phyloP scores from a whole-genome alignment of 2,888 invertebrate species.

The Acleris holmiana region DNA sequence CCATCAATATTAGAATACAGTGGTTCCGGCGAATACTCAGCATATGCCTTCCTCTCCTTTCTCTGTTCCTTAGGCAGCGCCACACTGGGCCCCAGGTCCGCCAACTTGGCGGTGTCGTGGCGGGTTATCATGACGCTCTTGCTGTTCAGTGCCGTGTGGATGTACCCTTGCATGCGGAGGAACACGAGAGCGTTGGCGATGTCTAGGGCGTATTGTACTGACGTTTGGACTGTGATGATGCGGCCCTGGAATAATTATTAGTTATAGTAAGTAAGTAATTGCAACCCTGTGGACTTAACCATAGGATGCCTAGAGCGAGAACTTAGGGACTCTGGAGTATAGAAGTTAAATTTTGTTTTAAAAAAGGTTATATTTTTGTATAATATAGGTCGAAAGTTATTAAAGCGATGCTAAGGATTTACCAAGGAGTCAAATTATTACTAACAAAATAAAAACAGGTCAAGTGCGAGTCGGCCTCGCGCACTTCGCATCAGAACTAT shows the following conservation, averaged over 20 bases:
- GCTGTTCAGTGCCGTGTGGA: constrained; percentile 77
- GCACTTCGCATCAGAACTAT: too few relatives aligned
- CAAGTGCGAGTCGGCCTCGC: too few relatives aligned
- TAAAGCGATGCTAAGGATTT: too few relatives aligned
- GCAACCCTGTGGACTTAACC: too few relatives aligned
- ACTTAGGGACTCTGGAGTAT: too few relatives aligned
- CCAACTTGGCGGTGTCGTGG: constrained; percentile 73
- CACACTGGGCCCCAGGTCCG: constrained; percentile 69
- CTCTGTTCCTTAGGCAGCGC: constrained; percentile 46
- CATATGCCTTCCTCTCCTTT: constrained; percentile 51
- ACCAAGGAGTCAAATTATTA: too few relatives aligned
- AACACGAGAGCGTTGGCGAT: constrained; percentile 75
- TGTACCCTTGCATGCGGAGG: constrained; percentile 75
- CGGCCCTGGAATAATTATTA: constrained; percentile 63
- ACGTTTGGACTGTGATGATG: constrained; percentile 68
- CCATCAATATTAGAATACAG: constrained; percentile 78
- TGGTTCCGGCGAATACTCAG: constrained; percentile 67
- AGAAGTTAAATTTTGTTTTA: too few relatives aligned
- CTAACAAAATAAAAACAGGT: too few relatives aligned
- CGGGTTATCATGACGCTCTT: constrained; percentile 69
- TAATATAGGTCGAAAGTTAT: too few relatives aligned
- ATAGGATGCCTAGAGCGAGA: too few relatives aligned
- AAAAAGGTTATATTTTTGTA: too few relatives aligned
- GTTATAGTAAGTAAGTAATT: too few relatives aligned
- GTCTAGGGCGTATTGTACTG: constrained; percentile 73